Percentiles rank a stretch among this genome's conserved stretches.
phyloP scores from a whole-genome alignment of 2,888 invertebrate species.

The Hetaerina titia region DNA sequence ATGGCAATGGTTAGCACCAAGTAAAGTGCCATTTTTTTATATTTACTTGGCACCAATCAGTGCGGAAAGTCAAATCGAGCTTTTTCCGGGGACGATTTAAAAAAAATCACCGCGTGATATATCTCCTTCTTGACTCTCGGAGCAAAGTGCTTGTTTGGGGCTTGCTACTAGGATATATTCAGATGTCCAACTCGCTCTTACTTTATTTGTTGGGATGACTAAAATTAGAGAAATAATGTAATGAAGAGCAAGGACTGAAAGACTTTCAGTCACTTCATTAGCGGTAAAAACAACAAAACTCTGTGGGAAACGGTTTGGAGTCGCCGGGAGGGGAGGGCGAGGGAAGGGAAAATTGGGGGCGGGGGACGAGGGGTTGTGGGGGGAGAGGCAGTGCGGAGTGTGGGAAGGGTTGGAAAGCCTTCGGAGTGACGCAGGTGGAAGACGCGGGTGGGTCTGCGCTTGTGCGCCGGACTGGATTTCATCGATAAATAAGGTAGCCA shows the following conservation, averaged over 20 bases:
- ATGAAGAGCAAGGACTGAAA: background rate
- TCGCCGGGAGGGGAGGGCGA: background rate
- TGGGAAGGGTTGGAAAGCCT: background rate
- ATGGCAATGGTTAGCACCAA: too few species aligned
- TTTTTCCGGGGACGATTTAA: background rate
- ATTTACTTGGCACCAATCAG: background rate
- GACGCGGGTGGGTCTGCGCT: slow-evolving; percentile 3
- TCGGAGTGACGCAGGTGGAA: background rate
- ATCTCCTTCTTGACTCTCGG: background rate
- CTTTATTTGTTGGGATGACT: background rate
- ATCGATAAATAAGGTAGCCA: slow-evolving; percentile 42
- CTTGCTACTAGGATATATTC: background rate
- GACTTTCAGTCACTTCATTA: slow-evolving; percentile 2
- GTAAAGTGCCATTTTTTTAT: background rate
- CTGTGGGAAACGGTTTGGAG: background rate
- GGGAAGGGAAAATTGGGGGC: background rate
- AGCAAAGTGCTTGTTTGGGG: background rate
- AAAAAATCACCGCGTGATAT: background rate
- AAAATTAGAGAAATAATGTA: background rate
- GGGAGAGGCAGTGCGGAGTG: background rate
- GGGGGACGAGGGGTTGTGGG: background rate
- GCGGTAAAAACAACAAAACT: background rate
- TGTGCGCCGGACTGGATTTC: slow-evolving; percentile 47
- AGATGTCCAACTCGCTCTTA: background rate
- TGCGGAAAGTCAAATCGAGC: background rate